phyloP scores from a whole-genome alignment of 2,113 vertebrate species.

The Origma solitaria region DNA sequence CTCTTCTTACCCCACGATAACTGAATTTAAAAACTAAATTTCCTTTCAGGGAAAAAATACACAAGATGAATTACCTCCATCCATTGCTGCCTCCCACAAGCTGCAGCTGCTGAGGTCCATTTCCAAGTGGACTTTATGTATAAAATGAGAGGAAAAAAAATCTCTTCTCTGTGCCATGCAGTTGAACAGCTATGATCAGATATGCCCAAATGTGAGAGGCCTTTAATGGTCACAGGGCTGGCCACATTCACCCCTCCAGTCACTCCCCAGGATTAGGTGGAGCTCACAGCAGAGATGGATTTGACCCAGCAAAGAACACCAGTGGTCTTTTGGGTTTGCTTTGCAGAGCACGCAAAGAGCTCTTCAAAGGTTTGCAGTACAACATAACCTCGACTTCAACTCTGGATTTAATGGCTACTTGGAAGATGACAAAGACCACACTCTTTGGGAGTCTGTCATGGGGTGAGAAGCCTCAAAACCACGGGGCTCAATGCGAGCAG shows the following conservation, averaged over 20 bases:
- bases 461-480: conserved; percentile 62
- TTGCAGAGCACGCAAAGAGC: background rate
- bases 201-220: background rate
- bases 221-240: background rate
- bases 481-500: background rate
- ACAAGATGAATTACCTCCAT: background rate
- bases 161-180: background rate
- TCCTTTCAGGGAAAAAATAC: background rate
- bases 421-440: conserved; percentile 52
- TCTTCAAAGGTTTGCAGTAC: conserved; percentile 50
- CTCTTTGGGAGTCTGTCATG: background rate
- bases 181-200: background rate
- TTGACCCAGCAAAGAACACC: background rate
- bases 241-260: background rate
- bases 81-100: background rate
- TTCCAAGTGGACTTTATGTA: background rate
- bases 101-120: background rate
- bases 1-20: background rate
- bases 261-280: background rate
- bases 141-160: background rate
- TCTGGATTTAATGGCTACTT: conserved; percentile 25
- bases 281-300: background rate
- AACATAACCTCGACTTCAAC: conserved; percentile 64
- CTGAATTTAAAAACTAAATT: background rate
- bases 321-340: background rate